Conservation (phyloP, 2,113 vertebrate species). For the Macrotis lagotis region DNA sequence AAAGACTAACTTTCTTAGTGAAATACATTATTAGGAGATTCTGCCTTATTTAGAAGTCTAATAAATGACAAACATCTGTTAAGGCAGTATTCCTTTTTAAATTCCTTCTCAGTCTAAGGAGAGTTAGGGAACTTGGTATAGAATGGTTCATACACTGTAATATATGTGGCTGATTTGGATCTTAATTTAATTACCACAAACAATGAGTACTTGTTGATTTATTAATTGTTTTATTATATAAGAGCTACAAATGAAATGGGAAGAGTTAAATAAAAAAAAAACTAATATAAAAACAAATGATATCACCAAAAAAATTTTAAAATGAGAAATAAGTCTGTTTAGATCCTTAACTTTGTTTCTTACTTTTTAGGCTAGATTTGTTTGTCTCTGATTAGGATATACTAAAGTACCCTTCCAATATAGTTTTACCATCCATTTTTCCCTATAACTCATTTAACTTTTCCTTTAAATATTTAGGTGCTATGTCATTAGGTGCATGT, state of each 20-base stretch:
- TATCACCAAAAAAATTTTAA: not conserved
- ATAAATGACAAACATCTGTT: slow-evolving; percentile 78
- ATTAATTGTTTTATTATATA: not conserved
- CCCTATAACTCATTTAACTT: not conserved
- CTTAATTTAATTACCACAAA: not conserved
- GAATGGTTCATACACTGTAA: not conserved
- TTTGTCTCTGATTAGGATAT: not conserved
- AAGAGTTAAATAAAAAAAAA: not conserved
- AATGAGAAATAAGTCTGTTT: not conserved
- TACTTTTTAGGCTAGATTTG: not conserved
- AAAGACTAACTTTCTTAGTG: slow-evolving; percentile 44
- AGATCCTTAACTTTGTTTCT: not conserved
- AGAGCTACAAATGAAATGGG: not conserved
- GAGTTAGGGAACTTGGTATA: not conserved
- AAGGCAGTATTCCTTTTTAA: slow-evolving; percentile 43
- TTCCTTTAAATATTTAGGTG: not conserved
- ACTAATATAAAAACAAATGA: not conserved
- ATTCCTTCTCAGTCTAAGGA: not conserved
- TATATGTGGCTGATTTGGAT: not conserved
- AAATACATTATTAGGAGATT: slow-evolving; percentile 58
- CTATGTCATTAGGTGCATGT: not conserved
- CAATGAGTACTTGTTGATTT: not conserved
- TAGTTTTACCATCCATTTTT: not conserved
- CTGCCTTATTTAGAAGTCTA: slow-evolving; percentile 70
- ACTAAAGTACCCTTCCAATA: not conserved